A percentile compares a stretch with the other conserved stretches of the same genome.
Evolutionary conservation across 2,113 vertebrate species (phyloP).

Genomic region (Cottus gobio): DNA sequence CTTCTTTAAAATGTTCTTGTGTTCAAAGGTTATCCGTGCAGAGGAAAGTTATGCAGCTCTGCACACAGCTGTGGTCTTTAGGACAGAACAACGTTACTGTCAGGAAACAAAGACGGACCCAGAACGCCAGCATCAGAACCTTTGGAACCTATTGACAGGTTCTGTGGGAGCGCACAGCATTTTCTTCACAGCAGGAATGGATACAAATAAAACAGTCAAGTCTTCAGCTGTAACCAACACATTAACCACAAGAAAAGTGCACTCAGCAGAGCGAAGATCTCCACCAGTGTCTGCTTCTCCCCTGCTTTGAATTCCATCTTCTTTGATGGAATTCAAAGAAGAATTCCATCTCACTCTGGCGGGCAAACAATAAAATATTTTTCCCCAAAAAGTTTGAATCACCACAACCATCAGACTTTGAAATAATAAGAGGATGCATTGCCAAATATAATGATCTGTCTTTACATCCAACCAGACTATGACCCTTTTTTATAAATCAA

Average conservation of each 20-base stretch:
- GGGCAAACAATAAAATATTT: neutral
- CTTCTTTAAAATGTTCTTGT: slow-evolving; percentile 30
- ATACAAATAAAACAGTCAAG: neutral
- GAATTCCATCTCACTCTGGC: no score
- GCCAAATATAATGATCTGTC: no score
- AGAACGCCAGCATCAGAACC: neutral
- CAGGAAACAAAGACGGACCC: neutral
- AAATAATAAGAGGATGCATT: neutral
- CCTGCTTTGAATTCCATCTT: no score
- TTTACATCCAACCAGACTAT: no score
- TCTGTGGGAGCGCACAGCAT: no score
- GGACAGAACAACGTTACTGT: neutral
- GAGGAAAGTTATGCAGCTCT: slow-evolving; percentile 1
- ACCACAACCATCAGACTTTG: neutral
- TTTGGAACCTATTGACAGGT: no score
- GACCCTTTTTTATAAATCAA: no score
- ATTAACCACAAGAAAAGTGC: neutral
- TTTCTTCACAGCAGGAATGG: neutral
- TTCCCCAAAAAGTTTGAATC: neutral
- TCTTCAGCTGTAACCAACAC: neutral
- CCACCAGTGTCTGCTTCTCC: no score
- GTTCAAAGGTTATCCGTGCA: slow-evolving; percentile 14
- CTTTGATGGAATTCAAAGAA: no score
- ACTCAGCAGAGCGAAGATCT: neutral
- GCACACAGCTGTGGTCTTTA: neutral